Percentiles rank a stretch among this genome's conserved stretches.
Evolutionary conservation across 2,888 invertebrate species (phyloP).

Genomic region (Polymixis lichenea): DNA sequence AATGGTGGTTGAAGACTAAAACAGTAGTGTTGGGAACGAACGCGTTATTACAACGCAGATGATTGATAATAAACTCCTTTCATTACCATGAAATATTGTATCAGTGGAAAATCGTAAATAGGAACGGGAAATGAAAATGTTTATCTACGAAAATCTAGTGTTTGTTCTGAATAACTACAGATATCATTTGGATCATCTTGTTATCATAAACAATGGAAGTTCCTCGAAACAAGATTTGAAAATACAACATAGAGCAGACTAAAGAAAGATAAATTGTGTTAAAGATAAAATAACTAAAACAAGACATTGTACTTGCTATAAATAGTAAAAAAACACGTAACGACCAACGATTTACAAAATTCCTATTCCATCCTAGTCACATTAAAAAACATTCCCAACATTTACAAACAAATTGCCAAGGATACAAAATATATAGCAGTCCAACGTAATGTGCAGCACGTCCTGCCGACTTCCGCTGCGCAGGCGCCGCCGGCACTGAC

Average conservation of each 20-base stretch:
- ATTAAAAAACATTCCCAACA: constrained; percentile 52
- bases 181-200: constrained; percentile 25
- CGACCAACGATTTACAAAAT: background rate
- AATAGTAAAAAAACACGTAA: background rate
- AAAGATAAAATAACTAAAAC: background rate
- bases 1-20: constrained; percentile 25
- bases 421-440: constrained; percentile 61
- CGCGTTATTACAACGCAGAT: constrained; percentile 74
- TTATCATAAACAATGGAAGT: constrained; percentile 24
- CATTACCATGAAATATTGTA: constrained; percentile 56
- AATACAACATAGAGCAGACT: background rate
- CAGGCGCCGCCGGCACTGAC: constrained; percentile 75
- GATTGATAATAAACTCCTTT: constrained; percentile 75
- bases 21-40: constrained; percentile 61
- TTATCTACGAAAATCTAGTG: constrained; percentile 35
- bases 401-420: constrained; percentile 53
- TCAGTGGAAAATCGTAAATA: constrained; percentile 50
- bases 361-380: constrained; percentile 29
- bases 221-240: constrained; percentile 18
- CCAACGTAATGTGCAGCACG: constrained; percentile 72
- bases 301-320: background rate
- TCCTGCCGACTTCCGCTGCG: constrained; percentile 78
- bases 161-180: constrained; percentile 34
- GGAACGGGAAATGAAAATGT: constrained; percentile 46
- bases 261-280: background rate